Evolutionary conservation across 2,797 vertebrate genomes (phyloP), one percentile per base, ranked within the genome.

Genomic region (Epinephelus awoara): DNA sequence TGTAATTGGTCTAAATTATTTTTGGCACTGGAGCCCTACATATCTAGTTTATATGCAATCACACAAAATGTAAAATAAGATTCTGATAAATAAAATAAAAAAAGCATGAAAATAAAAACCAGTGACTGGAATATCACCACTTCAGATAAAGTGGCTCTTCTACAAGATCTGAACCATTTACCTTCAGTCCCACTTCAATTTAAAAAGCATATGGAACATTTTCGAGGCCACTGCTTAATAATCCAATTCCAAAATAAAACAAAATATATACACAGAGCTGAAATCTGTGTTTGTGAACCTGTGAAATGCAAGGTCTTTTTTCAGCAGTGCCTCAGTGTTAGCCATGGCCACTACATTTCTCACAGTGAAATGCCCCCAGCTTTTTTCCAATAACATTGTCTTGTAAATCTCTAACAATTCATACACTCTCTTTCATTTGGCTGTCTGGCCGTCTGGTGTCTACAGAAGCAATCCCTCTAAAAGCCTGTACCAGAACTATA

Each of bases 401-500:
- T 73, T 68, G 68, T 72, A 78, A 80, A 80, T 81, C 62, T 70
- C 52, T 9, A 69, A 78, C 59, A 82, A 75, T 83, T 75, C 51
- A 77, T 71, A 54, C 38, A 71, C n/a, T 63, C 54, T 61, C 64
- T 83, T 84, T 83, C 38, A 83, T 85, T 83, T 72, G 67, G 56
- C 82, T 29, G 58, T 83, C 69, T 80, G 51, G 75, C 54, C 23
- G 18, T 83, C 86, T 84, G 25, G 25, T 63, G 59, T 88, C 62
- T 58, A 71, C 79, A 78, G 67, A 90, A 79, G 84, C 84, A 91
- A 90, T 91, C 67, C 54, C 69, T 90, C 87, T 90, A 90, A 92
- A 87, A 88, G 86, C 86, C 55, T 65, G 50, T 7, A 62, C 29
- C 62, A 74, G 72, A 80, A 62, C 77, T 63, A 50, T 52, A 85